Evolutionary conservation across 2,888 invertebrate genomes (phyloP).

Genomic region (Orthosia gothica): DNA sequence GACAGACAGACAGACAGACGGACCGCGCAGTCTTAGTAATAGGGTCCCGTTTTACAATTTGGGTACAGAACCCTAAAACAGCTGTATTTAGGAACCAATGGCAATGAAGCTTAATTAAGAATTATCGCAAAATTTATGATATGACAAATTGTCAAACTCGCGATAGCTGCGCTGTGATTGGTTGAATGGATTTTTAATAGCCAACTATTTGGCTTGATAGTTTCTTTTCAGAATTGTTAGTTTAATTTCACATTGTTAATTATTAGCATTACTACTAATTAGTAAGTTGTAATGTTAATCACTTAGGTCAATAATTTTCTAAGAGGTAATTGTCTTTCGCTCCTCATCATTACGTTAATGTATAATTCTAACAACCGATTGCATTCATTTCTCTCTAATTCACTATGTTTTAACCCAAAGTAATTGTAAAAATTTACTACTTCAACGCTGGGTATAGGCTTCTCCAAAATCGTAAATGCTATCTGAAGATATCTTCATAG

Average conservation of each 20-base stretch:
- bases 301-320: not conserved
- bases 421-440: not conserved
- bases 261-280: not conserved
- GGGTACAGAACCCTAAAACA: no score
- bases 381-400: conserved; percentile 8
- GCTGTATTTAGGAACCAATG: no score
- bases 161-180: no score
- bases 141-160: no score
- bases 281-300: not conserved
- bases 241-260: not conserved
- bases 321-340: not conserved
- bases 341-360: not conserved
- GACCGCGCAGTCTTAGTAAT: no score
- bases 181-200: no score
- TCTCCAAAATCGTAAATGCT: not conserved
- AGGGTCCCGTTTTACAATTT: no score
- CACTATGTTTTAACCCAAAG: conserved; percentile 6
- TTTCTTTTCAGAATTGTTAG: not conserved
- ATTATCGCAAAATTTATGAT: no score
- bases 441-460: not conserved
- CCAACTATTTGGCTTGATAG: no score
- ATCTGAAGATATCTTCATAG: no score
- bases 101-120: not conserved
- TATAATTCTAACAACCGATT: no score
- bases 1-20: no score